Evolutionary conservation across 2,888 invertebrate genomes (phyloP).

Genomic region (Drosophila austrosaltans): DNA sequence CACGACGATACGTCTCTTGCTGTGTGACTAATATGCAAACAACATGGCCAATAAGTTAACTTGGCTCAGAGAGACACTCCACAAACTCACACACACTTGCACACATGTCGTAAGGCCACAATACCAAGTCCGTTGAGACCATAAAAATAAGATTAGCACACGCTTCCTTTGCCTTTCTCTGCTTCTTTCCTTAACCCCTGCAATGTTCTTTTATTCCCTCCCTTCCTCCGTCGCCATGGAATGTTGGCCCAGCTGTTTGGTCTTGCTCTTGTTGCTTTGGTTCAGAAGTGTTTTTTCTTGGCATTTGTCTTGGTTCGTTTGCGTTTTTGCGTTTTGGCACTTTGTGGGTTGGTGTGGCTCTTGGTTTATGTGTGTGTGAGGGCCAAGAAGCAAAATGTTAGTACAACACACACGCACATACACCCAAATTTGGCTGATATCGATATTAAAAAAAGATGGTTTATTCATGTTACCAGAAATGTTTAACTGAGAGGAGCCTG

Average conservation of each 20-base stretch:
- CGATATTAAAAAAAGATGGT: slow-evolving; percentile 3
- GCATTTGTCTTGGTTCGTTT: slow-evolving; percentile 38
- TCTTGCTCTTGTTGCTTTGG: slow-evolving; percentile 29
- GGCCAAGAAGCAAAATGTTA: slow-evolving; percentile 50
- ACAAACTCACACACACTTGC: slow-evolving; percentile 39
- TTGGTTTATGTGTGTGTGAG: slow-evolving; percentile 16
- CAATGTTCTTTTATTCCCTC: background rate
- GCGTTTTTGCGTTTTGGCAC: slow-evolving; percentile 29
- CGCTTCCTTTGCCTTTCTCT: slow-evolving; percentile 54
- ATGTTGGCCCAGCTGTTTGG: slow-evolving; percentile 14
- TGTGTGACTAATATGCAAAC: slow-evolving; percentile 78
- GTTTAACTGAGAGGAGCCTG: background rate
- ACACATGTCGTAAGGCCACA: slow-evolving; percentile 55
- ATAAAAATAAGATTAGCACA: slow-evolving; percentile 79
- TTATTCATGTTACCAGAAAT: background rate
- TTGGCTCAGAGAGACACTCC: slow-evolving; percentile 63
- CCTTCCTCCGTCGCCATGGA: background rate
- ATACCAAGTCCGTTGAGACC: slow-evolving; percentile 74
- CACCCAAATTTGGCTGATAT: background rate
- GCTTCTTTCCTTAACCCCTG: background rate
- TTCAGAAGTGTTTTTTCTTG: slow-evolving; percentile 25
- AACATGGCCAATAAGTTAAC: slow-evolving; percentile 74
- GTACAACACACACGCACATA: slow-evolving; percentile 24
- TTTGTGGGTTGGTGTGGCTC: slow-evolving; percentile 17
- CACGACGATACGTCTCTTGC: slow-evolving; percentile 27